Evolutionary conservation across 2,888 invertebrate genomes (phyloP), one percentile per base, ranked within the genome.

Genomic region (Dynastes maya): DNA sequence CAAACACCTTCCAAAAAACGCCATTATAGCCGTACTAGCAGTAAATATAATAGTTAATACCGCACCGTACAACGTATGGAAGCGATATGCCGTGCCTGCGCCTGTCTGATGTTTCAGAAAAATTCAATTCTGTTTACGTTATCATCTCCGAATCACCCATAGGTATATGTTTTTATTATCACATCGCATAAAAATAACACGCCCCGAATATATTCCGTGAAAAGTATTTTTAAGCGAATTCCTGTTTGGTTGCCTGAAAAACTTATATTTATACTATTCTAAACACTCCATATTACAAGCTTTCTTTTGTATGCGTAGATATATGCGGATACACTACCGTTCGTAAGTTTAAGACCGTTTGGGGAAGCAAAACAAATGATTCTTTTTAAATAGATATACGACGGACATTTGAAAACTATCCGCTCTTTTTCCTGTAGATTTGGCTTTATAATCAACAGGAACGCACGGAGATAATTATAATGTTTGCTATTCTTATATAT

Each of bases 161-260:
- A 67, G 67, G 45, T 45, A 67, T 67, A 67, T 67, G 37, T 67
- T 67, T 67, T 67, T 67, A 67, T 67, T 67, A 67, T 67, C 67
- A 45, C 40, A 67, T 67, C 67, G n/a, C 45, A 67, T 40, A 45
- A 67, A 67, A 67, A 67, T 45, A 45, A 64, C 29, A 29, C 45
- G 40, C 65, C 37, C n/a, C 6, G 65, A 45, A 67, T 61, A 61
- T 61, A 67, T 67, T 67, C 67, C 45, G 45, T 67, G 67, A 45
- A 67, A 67, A 45, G 67, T 67, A 67, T 67, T 67, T 67, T 45
- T 67, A 67, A 67, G 45, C 67, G 67, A 27, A 40, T 40, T 67
- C 40, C n/a, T 61, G 61, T 67, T 40, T 45, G 22, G 67, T 1
- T 40, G 16, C 67, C 40, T 32, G 65, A 27, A 61, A 27, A n/a